phyloP scores from a whole-genome alignment of 2,888 invertebrate genomes.

The Plutella xylostella region DNA sequence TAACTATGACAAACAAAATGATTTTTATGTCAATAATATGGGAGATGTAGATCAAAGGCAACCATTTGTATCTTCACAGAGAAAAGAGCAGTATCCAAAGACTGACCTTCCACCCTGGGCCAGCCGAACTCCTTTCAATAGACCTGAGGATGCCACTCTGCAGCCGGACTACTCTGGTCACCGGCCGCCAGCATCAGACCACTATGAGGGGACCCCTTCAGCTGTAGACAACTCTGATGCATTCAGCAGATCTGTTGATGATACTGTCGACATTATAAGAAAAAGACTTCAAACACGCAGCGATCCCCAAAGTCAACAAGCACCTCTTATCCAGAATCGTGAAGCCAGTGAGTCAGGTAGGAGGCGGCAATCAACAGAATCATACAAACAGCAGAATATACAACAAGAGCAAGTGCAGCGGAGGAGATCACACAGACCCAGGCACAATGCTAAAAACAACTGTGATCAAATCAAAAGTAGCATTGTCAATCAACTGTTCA shows the following conservation, averaged over 20 bases:
- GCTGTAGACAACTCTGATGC: conserved; percentile 43
- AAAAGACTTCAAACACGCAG: conserved; percentile 43
- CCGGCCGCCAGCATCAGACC: conserved; percentile 57
- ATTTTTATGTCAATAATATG: conserved; percentile 39
- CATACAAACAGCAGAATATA: conserved; percentile 16
- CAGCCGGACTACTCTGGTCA: conserved; percentile 37
- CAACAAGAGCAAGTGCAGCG: conserved; percentile 28
- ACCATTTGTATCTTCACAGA: conserved; percentile 13
- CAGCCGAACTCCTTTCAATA: neutral
- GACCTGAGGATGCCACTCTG: neutral
- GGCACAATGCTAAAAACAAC: conserved; percentile 34
- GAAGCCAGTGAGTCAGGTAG: conserved; percentile 20
- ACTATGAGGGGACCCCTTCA: conserved; percentile 42
- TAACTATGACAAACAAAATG: conserved; percentile 17
- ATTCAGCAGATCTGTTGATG: conserved; percentile 53
- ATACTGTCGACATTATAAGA: conserved; percentile 56
- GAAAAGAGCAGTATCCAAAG: conserved; percentile 13
- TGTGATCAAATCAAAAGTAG: conserved; percentile 60
- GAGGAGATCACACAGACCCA: conserved; percentile 24
- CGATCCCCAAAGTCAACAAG: conserved; percentile 30
- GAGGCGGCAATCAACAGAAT: conserved; percentile 17
- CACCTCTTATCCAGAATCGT: conserved; percentile 22
- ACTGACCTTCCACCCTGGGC: neutral
- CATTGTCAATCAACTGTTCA: conserved; percentile 60
- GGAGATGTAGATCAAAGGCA: conserved; percentile 50